Conservation (phyloP, 2,888 invertebrate species). For the Drosophila meridiana region DNA sequence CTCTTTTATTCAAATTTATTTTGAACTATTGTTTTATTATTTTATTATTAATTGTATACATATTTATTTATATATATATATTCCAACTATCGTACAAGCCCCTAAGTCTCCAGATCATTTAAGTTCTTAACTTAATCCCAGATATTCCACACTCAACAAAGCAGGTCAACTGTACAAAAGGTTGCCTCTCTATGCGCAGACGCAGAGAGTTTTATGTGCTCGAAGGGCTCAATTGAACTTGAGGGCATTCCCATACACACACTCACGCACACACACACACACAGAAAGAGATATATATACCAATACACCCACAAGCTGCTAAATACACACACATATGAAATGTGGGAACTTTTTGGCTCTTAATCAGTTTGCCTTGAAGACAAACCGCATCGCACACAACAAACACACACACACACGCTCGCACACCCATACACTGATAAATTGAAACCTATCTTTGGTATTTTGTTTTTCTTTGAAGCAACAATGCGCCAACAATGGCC, state of each 20-base stretch:
- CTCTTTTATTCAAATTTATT: neutral
- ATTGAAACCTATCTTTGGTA: conserved; percentile 73
- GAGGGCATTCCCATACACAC: conserved; percentile 59
- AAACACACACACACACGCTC: conserved; percentile 37
- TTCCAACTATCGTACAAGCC: neutral
- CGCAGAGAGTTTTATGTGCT: conserved; percentile 57
- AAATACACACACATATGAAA: conserved; percentile 52
- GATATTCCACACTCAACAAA: neutral
- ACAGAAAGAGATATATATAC: conserved; percentile 7
- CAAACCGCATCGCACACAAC: conserved; percentile 60
- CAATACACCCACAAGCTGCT: conserved; percentile 40
- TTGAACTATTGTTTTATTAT: neutral
- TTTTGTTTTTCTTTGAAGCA: conserved; percentile 73
- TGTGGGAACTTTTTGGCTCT: conserved; percentile 69
- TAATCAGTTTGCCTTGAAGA: conserved; percentile 65
- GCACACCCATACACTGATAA: conserved; percentile 50
- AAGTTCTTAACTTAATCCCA: neutral
- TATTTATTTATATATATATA: neutral
- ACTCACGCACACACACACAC: conserved; percentile 31
- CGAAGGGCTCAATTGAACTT: conserved; percentile 58
- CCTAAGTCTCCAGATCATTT: neutral
- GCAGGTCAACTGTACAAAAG: conserved; percentile 33
- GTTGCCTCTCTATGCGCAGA: conserved; percentile 26
- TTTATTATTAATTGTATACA: no score
- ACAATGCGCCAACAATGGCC: conserved; percentile 75